A percentile compares a stretch with the other conserved stretches of the same genome.
Evolutionary conservation across 2,113 vertebrate species (phyloP).

Genomic region (Lepus americanus): DNA sequence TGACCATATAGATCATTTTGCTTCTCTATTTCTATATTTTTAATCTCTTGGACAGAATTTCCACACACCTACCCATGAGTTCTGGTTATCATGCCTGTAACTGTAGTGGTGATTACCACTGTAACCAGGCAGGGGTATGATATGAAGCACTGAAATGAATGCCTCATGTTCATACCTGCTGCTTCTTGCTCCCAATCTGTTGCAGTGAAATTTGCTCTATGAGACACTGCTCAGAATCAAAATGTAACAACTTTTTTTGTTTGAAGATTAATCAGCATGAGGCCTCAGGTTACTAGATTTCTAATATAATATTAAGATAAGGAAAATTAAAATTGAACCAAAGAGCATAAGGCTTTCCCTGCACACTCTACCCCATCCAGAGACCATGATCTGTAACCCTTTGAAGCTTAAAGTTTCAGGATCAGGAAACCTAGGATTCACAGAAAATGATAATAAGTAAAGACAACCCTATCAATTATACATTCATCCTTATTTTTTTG

Average conservation of each 20-base stretch:
- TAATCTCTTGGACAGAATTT: neutral
- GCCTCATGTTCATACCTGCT: neutral
- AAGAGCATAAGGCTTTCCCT: neutral
- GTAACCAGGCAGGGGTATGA: neutral
- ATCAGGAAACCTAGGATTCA: neutral
- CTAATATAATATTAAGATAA: neutral
- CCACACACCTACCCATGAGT: neutral
- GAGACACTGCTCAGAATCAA: neutral
- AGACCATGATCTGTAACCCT: neutral
- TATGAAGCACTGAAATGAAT: neutral
- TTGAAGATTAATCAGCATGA: neutral
- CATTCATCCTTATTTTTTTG: neutral
- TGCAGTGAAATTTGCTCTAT: neutral
- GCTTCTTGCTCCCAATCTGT: neutral
- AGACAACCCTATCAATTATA: neutral
- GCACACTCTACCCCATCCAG: accelerated
- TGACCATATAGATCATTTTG: neutral
- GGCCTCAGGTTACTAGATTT: neutral
- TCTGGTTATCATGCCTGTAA: neutral
- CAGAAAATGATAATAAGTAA: neutral
- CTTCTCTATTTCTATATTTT: neutral
- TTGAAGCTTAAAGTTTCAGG: neutral
- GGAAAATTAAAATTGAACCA: neutral
- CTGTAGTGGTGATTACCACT: neutral
- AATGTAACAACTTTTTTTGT: neutral